phyloP scores from a whole-genome alignment of 2,113 vertebrate genomes.

The Octodon degus region DNA sequence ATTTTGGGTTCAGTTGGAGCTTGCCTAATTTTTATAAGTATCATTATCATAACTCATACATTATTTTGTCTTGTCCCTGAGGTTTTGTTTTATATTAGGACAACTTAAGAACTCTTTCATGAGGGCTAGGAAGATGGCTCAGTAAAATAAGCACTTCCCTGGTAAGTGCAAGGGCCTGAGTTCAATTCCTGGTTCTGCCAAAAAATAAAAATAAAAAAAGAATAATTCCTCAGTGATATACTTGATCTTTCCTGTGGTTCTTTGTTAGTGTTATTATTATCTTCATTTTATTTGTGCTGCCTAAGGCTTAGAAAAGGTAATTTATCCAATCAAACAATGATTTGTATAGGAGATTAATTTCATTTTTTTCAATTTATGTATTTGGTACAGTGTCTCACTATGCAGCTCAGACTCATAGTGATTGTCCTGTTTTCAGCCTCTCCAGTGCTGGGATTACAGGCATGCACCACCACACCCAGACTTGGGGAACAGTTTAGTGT shows the following conservation, averaged over 20 bases:
- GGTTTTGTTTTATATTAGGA: not conserved
- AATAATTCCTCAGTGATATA: not conserved
- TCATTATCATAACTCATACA: not conserved
- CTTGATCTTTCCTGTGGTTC: not conserved
- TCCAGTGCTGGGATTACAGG: no score
- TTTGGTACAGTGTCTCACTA: no score
- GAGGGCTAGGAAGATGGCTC: no score
- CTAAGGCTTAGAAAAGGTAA: not conserved
- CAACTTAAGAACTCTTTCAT: not conserved
- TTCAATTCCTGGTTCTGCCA: no score
- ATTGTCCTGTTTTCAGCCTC: no score
- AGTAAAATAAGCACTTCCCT: no score
- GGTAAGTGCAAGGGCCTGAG: no score
- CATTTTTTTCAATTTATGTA: no score
- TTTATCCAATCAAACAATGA: not conserved
- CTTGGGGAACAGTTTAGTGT: no score
- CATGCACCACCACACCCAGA: no score
- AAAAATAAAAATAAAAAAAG: no score
- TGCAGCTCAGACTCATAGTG: no score
- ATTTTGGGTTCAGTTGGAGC: not conserved
- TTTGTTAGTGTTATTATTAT: not conserved
- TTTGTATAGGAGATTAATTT: not conserved
- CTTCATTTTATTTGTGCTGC: not conserved
- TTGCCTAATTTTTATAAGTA: not conserved
- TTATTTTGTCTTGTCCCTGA: not conserved